phyloP scores from a whole-genome alignment of 2,113 vertebrate genomes.

The Scomber scombrus region DNA sequence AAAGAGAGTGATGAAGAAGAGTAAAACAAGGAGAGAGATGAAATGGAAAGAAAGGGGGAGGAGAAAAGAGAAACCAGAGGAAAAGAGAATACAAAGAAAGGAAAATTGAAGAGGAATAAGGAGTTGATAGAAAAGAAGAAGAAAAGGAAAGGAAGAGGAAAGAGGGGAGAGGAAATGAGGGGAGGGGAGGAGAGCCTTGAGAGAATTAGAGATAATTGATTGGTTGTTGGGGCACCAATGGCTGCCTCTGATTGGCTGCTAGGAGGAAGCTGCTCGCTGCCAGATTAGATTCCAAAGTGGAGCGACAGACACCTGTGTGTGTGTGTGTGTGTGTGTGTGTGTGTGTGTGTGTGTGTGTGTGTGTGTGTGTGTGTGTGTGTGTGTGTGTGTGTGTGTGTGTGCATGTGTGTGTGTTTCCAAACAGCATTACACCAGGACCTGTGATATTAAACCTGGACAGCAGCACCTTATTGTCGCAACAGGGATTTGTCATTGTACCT shows the following conservation, averaged over 20 bases:
- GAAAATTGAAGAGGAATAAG: conserved; percentile 68
- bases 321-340: conserved; percentile 49
- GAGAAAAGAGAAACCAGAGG: conserved; percentile 26
- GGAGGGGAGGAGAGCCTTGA: conserved; percentile 83
- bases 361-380: conserved; percentile 36
- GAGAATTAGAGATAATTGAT: conserved; percentile 96
- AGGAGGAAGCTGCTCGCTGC: conserved; percentile 85
- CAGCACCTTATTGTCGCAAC: conserved; percentile 99
- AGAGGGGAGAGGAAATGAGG: not conserved
- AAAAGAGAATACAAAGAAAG: conserved; percentile 16
- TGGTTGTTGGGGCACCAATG: conserved; percentile 90
- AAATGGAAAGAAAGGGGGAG: not conserved
- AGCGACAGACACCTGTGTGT: conserved; percentile 88
- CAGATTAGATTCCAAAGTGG: conserved; percentile 96
- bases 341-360: conserved; percentile 55
- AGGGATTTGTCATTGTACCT: conserved; percentile 99
- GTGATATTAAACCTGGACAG: conserved; percentile 99
- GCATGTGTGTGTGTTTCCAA: conserved; percentile 58
- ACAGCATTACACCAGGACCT: conserved; percentile 89
- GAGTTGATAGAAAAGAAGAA: not conserved
- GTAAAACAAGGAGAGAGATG: too few relatives aligned
- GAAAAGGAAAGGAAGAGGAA: not conserved
- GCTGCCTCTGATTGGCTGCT: conserved; percentile 94
- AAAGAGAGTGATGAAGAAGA: too few relatives aligned
- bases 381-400: conserved; percentile 58